Evolutionary conservation across 2,797 vertebrate species (phyloP).

Genomic region (Corythornis leucogaster): DNA sequence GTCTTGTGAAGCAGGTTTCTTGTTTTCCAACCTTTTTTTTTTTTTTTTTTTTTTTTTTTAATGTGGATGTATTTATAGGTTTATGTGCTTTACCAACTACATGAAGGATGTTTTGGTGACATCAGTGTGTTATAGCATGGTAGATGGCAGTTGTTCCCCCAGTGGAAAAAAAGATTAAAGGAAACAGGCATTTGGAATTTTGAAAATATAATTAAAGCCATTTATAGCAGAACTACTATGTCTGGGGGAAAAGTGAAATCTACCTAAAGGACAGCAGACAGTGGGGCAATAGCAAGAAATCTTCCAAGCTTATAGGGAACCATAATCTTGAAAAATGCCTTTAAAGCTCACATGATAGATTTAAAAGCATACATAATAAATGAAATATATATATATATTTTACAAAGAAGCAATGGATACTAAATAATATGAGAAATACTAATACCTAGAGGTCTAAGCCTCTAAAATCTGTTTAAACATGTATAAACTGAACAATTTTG

Average conservation of each 20-base stretch:
- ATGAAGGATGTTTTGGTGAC: neutral
- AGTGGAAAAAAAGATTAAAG: neutral
- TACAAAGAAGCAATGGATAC: no score
- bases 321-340: neutral
- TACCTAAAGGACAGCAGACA: neutral
- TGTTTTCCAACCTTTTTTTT: neutral
- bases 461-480: neutral
- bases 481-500: neutral
- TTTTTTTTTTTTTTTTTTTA: neutral
- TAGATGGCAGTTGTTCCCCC: neutral
- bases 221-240: neutral
- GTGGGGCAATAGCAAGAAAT: neutral
- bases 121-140: neutral
- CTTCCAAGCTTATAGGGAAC: neutral
- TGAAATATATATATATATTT: no score
- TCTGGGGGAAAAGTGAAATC: neutral
- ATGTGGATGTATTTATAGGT: conserved; percentile 8
- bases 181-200: neutral
- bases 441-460: no score
- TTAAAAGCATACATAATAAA: no score
- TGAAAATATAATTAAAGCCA: conserved; percentile 23
- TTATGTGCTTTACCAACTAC: neutral
- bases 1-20: conserved; percentile 8
- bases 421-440: no score
- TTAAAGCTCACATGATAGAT: neutral